phyloP scores from a whole-genome alignment of 2,888 invertebrate species.

The Brachynemurus nebulosus region DNA sequence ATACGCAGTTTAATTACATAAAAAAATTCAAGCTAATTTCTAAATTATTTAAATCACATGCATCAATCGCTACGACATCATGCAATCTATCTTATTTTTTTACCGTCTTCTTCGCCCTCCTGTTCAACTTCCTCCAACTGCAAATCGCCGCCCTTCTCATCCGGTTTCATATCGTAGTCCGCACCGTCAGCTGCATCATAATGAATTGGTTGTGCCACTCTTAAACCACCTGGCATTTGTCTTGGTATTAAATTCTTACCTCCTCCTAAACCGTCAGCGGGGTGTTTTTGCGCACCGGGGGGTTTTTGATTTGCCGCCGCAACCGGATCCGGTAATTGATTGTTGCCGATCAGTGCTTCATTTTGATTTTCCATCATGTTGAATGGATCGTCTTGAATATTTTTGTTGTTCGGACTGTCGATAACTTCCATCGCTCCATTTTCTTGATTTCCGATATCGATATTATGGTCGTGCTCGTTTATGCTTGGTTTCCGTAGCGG shows the following conservation, averaged over 20 bases:
- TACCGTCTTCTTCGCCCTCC: constrained; percentile 36
- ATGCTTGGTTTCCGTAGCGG: constrained; percentile 8
- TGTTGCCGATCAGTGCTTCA: constrained; percentile 14
- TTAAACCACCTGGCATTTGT: constrained; percentile 19
- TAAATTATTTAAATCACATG: not conserved
- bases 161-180: constrained; percentile 22
- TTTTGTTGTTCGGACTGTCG: constrained; percentile 23
- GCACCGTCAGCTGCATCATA: constrained; percentile 15
- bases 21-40: not conserved
- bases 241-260: no score
- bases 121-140: constrained; percentile 20
- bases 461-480: constrained; percentile 10
- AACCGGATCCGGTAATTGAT: no score
- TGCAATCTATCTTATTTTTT: constrained; percentile 12
- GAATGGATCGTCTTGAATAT: constrained; percentile 14
- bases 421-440: constrained; percentile 28
- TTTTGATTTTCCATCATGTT: constrained; percentile 13
- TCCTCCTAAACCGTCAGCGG: no score
- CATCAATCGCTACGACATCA: not conserved
- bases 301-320: no score
- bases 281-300: no score
- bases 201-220: not conserved
- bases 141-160: constrained; percentile 20
- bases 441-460: constrained; percentile 22
- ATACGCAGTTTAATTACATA: no score